Conservation (phyloP, 2,888 invertebrate genomes). For the Thera obeliscata region DNA sequence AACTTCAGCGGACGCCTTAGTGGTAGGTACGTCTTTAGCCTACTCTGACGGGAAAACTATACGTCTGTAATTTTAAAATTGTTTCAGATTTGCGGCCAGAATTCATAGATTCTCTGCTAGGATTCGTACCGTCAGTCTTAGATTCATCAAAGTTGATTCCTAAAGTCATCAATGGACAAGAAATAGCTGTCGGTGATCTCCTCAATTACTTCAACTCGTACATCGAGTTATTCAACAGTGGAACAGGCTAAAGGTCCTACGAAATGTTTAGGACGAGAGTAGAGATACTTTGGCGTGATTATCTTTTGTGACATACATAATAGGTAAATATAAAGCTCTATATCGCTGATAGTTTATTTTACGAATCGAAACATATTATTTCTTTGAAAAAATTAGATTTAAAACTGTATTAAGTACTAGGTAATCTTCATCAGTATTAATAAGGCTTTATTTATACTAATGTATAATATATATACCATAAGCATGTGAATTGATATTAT, state of each 20-base stretch:
- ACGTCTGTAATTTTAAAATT: not conserved
- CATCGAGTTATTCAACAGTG: constrained; percentile 96
- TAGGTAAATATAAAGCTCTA: too few relatives aligned
- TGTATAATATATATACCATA: too few relatives aligned
- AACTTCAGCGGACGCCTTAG: constrained; percentile 81
- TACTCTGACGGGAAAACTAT: not conserved
- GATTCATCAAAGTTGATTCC: constrained; percentile 92
- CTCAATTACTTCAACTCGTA: constrained; percentile 97
- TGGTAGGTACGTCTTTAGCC: constrained; percentile 17
- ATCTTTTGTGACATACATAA: too few relatives aligned
- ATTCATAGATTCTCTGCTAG: constrained; percentile 91
- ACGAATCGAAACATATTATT: too few relatives aligned
- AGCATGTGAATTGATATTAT: too few relatives aligned
- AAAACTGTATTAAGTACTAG: too few relatives aligned
- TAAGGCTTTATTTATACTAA: too few relatives aligned
- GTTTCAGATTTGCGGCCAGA: constrained; percentile 91
- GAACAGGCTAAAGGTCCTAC: not conserved
- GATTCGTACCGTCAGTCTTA: constrained; percentile 92
- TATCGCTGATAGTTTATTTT: too few relatives aligned
- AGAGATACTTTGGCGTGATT: too few relatives aligned
- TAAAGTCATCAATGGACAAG: constrained; percentile 95
- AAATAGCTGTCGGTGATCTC: constrained; percentile 93
- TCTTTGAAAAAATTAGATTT: too few relatives aligned
- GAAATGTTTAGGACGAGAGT: not conserved
- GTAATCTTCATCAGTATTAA: too few relatives aligned